Conservation (phyloP, 2,888 invertebrate species). For the Lobophora halterata region DNA sequence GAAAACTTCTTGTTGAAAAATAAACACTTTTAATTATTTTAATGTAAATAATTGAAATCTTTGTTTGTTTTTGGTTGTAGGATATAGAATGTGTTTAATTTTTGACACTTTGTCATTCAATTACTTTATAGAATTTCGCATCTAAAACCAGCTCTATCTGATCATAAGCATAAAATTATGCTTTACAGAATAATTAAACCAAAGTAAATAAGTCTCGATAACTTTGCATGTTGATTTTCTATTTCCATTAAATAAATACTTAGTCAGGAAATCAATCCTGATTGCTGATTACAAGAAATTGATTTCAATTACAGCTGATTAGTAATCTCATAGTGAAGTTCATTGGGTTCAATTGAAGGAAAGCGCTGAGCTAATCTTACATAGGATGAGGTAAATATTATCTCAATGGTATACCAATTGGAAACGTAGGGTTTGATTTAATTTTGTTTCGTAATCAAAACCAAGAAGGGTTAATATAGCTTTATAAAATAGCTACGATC, state of each 20-base stretch:
- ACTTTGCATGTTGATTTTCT: constrained; percentile 1
- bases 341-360: constrained; percentile 2
- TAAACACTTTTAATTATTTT: no score
- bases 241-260: constrained; percentile 11
- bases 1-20: no score
- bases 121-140: no score
- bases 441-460: not conserved
- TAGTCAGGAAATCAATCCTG: constrained; percentile 5
- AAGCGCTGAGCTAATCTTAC: constrained; percentile 2
- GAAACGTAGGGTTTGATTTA: not conserved
- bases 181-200: no score
- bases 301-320: constrained; percentile 14
- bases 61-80: no score
- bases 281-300: constrained; percentile 7
- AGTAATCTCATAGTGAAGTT: constrained; percentile 4
- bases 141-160: no score
- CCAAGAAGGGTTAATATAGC: not conserved
- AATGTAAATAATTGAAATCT: no score
- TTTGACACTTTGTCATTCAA: no score
- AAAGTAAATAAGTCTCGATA: no score
- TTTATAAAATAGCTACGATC: no score
- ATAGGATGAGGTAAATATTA: constrained; percentile 2
- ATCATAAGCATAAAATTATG: no score
- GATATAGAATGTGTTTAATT: no score
- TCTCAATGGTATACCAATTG: not conserved